Percentiles rank a stretch among this genome's conserved stretches.
Evolutionary conservation across 2,113 vertebrate genomes (phyloP).

Genomic region (Oreotrochilus melanogaster): DNA sequence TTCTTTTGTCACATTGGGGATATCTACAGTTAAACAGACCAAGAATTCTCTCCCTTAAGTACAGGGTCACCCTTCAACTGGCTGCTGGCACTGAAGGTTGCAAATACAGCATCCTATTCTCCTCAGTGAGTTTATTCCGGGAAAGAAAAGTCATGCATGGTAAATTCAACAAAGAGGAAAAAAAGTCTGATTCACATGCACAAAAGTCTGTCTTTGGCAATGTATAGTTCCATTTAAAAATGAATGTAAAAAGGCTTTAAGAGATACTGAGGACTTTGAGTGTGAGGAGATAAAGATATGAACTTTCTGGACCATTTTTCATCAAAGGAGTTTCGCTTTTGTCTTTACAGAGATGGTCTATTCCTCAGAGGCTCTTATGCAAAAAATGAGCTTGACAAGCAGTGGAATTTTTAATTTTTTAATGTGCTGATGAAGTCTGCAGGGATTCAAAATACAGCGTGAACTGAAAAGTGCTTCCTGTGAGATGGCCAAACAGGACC

Average conservation of each 20-base stretch:
- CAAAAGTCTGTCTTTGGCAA: neutral
- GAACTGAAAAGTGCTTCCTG: neutral
- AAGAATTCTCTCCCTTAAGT: neutral
- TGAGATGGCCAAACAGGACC: neutral
- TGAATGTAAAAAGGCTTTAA: neutral
- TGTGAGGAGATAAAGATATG: conserved; percentile 24
- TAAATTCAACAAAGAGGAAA: neutral
- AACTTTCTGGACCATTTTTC: conserved; percentile 3
- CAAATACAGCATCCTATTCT: neutral
- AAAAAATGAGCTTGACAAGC: neutral
- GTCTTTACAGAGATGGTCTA: neutral
- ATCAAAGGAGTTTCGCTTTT: neutral
- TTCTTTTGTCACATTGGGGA: neutral
- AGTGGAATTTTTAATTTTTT: neutral
- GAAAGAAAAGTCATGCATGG: neutral
- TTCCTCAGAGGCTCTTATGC: neutral
- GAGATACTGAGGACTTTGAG: neutral
- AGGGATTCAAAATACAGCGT: conserved; percentile 18
- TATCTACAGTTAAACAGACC: neutral
- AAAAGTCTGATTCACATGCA: neutral
- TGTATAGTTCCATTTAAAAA: neutral
- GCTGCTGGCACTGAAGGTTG: neutral
- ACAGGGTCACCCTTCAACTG: neutral
- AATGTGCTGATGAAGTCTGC: neutral
- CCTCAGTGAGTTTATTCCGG: neutral